Evolutionary conservation across 2,113 vertebrate genomes (phyloP).

Genomic region (Hepsetus odoe): DNA sequence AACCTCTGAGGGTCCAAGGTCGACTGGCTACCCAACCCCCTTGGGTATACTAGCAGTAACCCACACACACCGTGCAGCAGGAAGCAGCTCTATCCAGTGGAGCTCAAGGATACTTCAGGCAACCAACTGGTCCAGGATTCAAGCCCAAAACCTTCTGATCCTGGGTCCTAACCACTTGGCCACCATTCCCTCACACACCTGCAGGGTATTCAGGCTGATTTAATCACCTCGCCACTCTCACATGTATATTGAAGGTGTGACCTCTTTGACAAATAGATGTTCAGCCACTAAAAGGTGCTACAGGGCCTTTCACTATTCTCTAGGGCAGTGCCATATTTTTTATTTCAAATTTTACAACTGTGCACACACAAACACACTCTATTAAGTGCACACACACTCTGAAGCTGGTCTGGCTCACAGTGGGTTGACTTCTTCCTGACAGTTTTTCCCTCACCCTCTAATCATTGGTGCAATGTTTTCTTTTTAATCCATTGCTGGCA

Average conservation of each 20-base stretch:
- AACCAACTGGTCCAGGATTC: too few relatives aligned
- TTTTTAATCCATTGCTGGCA: conserved; percentile 18
- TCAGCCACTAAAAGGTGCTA: neutral
- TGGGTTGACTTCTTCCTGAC: neutral
- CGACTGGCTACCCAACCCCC: too few relatives aligned
- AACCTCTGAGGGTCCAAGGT: too few relatives aligned
- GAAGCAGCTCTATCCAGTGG: too few relatives aligned
- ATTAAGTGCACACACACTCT: neutral
- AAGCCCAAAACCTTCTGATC: too few relatives aligned
- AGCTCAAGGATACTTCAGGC: too few relatives aligned
- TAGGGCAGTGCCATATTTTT: neutral
- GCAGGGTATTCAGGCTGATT: neutral
- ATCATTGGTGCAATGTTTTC: neutral
- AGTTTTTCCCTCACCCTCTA: neutral
- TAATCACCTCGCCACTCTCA: too few relatives aligned
- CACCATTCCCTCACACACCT: too few relatives aligned
- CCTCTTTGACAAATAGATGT: neutral
- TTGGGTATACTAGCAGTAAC: too few relatives aligned
- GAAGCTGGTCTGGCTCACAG: neutral
- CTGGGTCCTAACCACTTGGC: too few relatives aligned
- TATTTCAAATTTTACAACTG: neutral
- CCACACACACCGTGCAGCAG: too few relatives aligned
- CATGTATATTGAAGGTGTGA: too few relatives aligned
- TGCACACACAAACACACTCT: neutral
- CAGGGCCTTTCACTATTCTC: neutral